A percentile compares a stretch with the other conserved stretches of the same genome.
phyloP scores from a whole-genome alignment of 2,888 invertebrate genomes.

The Nemotelus nigrinus region DNA sequence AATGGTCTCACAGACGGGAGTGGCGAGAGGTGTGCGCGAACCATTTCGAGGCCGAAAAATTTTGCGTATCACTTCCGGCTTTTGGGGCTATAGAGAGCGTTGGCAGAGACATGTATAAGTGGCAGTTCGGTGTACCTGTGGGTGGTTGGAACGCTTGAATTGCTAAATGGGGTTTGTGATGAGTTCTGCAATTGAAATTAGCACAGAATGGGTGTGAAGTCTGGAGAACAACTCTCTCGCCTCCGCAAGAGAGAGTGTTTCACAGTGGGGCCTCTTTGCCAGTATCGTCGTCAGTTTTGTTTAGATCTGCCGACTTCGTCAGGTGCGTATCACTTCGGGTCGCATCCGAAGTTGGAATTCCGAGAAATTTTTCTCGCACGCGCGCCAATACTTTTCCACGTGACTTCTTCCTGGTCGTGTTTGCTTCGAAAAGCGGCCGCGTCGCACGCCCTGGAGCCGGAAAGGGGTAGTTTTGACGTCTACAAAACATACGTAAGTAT shows the following conservation, averaged over 20 bases:
- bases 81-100: neutral
- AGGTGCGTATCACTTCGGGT: constrained; percentile 37
- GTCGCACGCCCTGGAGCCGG: neutral
- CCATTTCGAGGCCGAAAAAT: constrained; percentile 18
- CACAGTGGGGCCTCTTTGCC: neutral
- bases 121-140: neutral
- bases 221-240: neutral
- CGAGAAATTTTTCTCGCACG: constrained; percentile 52
- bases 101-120: neutral
- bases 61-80: constrained; percentile 40
- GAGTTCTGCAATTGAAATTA: neutral
- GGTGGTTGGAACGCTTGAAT: neutral
- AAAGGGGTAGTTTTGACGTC: neutral
- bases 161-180: neutral
- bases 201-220: no score
- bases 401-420: constrained; percentile 53
- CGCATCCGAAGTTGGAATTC: neutral
- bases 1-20: neutral
- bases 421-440: constrained; percentile 46
- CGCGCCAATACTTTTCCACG: constrained; percentile 54
- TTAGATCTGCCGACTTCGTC: constrained; percentile 13
- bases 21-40: neutral
- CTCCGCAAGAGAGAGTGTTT: neutral
- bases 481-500: neutral
- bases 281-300: neutral